Percentiles rank a stretch among this genome's conserved stretches.
phyloP scores from a whole-genome alignment of 1,140 invertebrate species.

The Agrilus planipennis region DNA sequence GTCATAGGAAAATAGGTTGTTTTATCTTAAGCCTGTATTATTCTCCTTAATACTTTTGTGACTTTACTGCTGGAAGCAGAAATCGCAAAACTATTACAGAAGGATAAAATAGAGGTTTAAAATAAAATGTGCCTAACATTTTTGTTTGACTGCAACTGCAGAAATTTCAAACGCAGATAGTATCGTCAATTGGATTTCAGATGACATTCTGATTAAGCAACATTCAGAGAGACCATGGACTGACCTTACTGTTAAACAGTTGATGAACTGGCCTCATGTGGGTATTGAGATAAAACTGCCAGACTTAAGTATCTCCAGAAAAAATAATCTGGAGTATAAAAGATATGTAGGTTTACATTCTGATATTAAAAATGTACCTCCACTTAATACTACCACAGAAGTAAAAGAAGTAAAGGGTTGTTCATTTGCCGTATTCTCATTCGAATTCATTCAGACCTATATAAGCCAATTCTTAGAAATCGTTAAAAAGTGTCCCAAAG shows the following conservation, averaged over 20 bases:
- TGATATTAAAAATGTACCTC: not conserved
- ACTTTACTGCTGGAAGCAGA: no score
- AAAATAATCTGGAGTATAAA: not conserved
- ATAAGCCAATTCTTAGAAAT: not conserved
- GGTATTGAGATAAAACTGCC: not conserved
- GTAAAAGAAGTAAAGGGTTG: not conserved
- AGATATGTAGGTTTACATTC: not conserved
- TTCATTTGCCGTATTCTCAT: not conserved
- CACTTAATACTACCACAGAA: not conserved
- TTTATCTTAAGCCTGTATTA: no score
- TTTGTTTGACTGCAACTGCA: no score
- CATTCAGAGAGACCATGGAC: not conserved
- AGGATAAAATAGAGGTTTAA: no score
- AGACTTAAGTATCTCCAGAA: not conserved
- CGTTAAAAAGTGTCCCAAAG: not conserved
- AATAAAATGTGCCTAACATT: not conserved
- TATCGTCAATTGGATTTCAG: constrained; percentile 2
- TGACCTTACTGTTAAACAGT: not conserved
- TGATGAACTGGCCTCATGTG: constrained; percentile 2
- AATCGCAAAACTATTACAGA: no score
- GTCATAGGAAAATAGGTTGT: no score
- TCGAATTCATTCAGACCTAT: not conserved
- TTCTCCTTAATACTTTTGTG: no score
- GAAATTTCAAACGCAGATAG: not conserved
- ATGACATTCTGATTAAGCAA: not conserved